These are phyloP conservation scores for Spheniscus humboldti DNA, from an alignment of 2,797 vertebrate species.

Conservation along the genomic window DNA sequence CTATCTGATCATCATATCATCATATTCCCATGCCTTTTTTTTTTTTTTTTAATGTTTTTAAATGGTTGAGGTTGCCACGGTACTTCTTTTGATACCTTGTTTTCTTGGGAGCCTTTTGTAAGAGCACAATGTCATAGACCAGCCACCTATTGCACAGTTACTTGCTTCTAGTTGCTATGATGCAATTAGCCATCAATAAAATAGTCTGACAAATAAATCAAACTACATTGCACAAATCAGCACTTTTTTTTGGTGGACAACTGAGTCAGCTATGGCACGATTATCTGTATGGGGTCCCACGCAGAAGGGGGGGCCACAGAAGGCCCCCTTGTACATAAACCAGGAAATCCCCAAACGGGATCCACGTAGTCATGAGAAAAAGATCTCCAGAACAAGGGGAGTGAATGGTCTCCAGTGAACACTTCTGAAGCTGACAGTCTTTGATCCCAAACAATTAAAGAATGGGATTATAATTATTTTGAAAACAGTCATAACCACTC, in stretches of 20 bases:
- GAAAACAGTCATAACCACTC: not conserved
- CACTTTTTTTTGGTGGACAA: not conserved
- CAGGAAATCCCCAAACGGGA: not conserved
- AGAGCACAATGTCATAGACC: not conserved
- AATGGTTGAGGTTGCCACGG: not conserved
- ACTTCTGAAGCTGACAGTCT: not conserved
- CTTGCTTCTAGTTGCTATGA: not conserved
- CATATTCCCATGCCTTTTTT: fast-evolving
- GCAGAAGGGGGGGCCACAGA: not conserved
- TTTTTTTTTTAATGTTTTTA: not conserved
- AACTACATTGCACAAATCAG: not conserved
- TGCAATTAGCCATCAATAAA: not conserved
- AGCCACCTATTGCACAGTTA: not conserved
- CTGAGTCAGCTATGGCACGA: not conserved
- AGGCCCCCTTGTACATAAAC: not conserved
- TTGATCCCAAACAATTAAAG: not conserved
- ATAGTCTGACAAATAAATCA: not conserved
- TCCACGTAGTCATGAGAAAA: not conserved
- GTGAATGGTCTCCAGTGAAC: not conserved
- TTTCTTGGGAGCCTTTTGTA: not conserved
- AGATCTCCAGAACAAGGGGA: not conserved
- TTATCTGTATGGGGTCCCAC: not conserved
- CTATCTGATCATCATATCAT: not conserved
- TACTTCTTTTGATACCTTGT: not conserved
- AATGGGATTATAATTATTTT: not conserved